These are phyloP conservation scores for Scolanthus callimorphus DNA, from an alignment of 92 coral and sea anemone species.

Conservation along the genomic window DNA sequence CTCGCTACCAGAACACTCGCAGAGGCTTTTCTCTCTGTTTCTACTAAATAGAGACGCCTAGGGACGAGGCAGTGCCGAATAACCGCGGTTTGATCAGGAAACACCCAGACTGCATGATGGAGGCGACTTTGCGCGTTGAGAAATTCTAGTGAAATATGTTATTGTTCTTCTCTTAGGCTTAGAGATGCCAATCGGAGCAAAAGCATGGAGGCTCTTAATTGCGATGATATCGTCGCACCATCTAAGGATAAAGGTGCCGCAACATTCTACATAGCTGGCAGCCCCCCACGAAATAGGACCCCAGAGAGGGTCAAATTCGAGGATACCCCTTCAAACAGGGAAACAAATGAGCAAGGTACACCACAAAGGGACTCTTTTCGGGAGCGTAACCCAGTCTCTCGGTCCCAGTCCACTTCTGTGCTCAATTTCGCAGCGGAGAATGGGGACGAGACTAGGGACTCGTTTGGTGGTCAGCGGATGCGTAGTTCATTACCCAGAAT, in stretches of 20 bases:
- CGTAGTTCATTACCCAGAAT: neutral
- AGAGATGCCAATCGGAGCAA: constrained; percentile 52
- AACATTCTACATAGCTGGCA: constrained; percentile 13
- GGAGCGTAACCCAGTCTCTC: neutral
- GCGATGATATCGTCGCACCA: constrained; percentile 21
- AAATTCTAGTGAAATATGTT: too few species aligned
- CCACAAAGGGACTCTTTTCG: neutral
- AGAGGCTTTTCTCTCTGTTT: too few species aligned
- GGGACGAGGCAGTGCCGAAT: too few species aligned
- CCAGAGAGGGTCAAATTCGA: neutral
- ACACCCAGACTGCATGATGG: too few species aligned
- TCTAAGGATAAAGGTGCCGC: constrained; percentile 20
- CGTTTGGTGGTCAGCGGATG: neutral
- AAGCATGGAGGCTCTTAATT: constrained; percentile 71
- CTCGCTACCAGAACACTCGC: too few species aligned
- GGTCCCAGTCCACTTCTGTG: neutral
- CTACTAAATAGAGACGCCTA: too few species aligned
- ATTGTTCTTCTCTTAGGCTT: too few species aligned
- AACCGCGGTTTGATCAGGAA: too few species aligned
- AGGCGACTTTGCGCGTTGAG: too few species aligned
- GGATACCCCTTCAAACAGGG: neutral
- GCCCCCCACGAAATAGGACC: constrained; percentile 11
- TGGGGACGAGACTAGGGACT: neutral
- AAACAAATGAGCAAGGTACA: neutral
- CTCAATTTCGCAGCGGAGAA: neutral